Evolutionary conservation across 2,888 invertebrate species (phyloP), one percentile per base, ranked within the genome.

Genomic region (Leptopilina drosophilae): DNA sequence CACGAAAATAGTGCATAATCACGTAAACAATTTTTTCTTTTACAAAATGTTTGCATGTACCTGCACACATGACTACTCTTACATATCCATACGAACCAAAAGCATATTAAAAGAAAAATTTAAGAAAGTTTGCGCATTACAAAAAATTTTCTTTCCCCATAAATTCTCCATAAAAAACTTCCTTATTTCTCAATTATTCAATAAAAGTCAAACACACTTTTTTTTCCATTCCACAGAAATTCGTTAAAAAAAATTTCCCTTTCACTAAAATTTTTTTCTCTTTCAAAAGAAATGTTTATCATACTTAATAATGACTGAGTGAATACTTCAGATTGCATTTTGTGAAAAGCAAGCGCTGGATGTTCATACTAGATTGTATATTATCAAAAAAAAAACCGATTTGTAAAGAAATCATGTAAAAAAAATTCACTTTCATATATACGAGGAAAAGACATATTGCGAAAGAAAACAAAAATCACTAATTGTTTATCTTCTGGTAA

Each of bases 61-160:
- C 65, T 49, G 62, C n/a, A 78, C 62, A 78, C 56, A 53, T 64
- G 75, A 53, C 62, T 75, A 46, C 49, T 42, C 66, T 46, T 69
- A 69, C 62, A 69, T 64, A 64, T 78, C 73, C 78, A 73, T 69
- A 67, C 64, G 5, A 40, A 73, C 33, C n/a, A 69, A 26, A 33
- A 26, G 26, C 46, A n/a, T 49, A 49, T 69, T 46, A 20, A 56
- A 59, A 15, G 15, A 20, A 15, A 20, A 49, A 53, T n/a, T 33
- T 73, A 73, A 53, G 56, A 53, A 49, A 69, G 69, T 56, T 73
- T 56, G 56, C 73, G 56, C 40, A 73, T 73, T 73, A n/a, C 26
- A 56, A 73, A 56, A 26, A 14, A 40, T 56, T 33, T 73, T 56
- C 33, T 33, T 49, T 33, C 40, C n/a, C 2, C n/a, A 53, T 1